phyloP scores from a whole-genome alignment of 2,797 vertebrate genomes.

The Valencia hispanica region DNA sequence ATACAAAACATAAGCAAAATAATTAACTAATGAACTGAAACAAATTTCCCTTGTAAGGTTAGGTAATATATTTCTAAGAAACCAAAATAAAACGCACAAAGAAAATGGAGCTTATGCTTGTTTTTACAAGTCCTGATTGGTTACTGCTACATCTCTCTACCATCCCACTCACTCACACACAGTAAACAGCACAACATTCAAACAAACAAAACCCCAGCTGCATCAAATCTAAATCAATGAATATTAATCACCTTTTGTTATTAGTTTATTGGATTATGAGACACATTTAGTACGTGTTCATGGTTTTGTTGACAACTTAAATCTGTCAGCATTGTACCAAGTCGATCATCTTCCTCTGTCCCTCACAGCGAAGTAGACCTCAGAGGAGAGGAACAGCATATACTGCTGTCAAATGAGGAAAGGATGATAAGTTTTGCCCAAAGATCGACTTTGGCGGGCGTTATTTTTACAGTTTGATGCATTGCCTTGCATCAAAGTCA shows the following conservation, averaged over 20 bases:
- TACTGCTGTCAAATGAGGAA: background rate
- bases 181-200: too few species aligned
- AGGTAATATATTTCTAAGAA: background rate
- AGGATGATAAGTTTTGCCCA: background rate
- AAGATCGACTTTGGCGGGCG: background rate
- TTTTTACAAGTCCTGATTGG: background rate
- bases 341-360: slow-evolving; percentile 15
- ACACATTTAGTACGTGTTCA: background rate
- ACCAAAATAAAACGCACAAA: background rate
- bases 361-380: slow-evolving; percentile 3
- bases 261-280: background rate
- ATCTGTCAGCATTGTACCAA: background rate
- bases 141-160: background rate
- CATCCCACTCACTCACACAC: background rate
- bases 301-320: slow-evolving; percentile 4
- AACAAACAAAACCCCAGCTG: background rate
- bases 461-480: slow-evolving; percentile 1
- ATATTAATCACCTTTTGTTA: background rate
- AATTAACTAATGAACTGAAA: background rate
- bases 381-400: slow-evolving; percentile 9
- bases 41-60: background rate
- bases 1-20: background rate
- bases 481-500: background rate
- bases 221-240: background rate
- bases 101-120: background rate